A percentile compares a stretch with the other conserved stretches of the same genome.
Evolutionary conservation across 2,113 vertebrate species (phyloP).

Genomic region (Tringa solitaria): DNA sequence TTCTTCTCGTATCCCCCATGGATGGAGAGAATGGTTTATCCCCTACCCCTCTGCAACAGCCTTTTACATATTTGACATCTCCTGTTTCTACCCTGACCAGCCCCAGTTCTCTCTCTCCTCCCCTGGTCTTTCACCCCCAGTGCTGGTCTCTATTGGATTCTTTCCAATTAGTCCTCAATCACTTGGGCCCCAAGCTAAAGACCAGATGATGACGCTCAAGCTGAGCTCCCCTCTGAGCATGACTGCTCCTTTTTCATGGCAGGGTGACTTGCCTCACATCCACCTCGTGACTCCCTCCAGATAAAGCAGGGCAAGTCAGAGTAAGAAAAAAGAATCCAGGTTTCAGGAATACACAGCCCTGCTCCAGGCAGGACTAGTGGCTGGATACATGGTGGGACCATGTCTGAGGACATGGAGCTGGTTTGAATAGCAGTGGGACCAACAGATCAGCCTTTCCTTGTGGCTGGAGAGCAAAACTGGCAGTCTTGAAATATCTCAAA

Average conservation of each 20-base stretch:
- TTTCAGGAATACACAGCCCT: background rate
- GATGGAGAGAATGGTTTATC: background rate
- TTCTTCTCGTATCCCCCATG: background rate
- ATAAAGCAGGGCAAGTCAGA: background rate
- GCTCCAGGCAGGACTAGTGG: background rate
- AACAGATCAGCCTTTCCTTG: background rate
- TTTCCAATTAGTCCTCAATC: background rate
- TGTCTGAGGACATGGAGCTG: background rate
- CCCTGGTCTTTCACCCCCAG: background rate
- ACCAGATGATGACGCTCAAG: background rate
- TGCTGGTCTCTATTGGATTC: background rate
- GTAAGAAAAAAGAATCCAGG: background rate
- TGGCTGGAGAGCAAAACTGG: background rate
- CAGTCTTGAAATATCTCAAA: background rate
- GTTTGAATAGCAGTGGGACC: background rate
- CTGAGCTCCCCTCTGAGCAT: background rate
- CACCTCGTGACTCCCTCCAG: rapidly evolving
- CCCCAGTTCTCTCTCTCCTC: background rate
- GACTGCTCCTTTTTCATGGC: background rate
- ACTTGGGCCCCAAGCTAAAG: background rate
- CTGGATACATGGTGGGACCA: background rate
- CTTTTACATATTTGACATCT: background rate
- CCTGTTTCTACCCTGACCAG: background rate
- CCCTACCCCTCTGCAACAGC: background rate
- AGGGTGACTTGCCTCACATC: background rate